These are phyloP conservation scores for Nasonia giraulti DNA, from an alignment of 1,140 invertebrate genomes.

Conservation along the genomic window DNA sequence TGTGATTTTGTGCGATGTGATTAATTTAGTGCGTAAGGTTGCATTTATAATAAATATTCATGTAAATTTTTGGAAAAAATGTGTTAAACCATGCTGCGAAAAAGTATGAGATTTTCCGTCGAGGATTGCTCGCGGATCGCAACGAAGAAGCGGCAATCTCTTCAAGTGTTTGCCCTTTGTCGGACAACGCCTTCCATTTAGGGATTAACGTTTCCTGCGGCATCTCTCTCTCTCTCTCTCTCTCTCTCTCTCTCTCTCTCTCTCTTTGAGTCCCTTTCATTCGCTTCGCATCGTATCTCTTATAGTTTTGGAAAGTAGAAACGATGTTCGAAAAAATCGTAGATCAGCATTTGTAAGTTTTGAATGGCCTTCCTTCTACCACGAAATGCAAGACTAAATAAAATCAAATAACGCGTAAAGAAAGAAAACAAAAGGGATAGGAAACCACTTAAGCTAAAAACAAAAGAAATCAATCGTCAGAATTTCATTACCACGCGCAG, in stretches of 20 bases:
- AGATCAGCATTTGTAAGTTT: neutral
- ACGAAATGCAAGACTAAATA: too few species aligned
- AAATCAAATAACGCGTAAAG: too few species aligned
- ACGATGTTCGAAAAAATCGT: too few species aligned
- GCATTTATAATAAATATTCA: too few species aligned
- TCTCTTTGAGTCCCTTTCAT: conserved; percentile 12
- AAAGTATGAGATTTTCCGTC: conserved; percentile 30
- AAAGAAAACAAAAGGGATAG: neutral
- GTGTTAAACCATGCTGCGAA: conserved; percentile 3
- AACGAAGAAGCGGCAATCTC: conserved; percentile 45
- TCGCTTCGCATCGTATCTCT: neutral
- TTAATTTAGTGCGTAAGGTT: too few species aligned
- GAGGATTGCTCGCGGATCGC: conserved; percentile 19
- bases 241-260: neutral
- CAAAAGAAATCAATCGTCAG: neutral
- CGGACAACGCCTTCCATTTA: conserved; percentile 42
- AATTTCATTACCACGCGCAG: neutral
- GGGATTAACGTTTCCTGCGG: conserved; percentile 43
- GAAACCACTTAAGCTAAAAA: neutral
- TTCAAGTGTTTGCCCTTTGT: conserved; percentile 47
- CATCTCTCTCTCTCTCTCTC: neutral
- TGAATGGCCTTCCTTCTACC: too few species aligned
- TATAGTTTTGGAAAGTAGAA: neutral
- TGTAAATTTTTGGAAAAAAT: neutral
- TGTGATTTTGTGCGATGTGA: too few species aligned